Evolutionary conservation across 2,113 vertebrate genomes (phyloP).

Genomic region (Aramus guarauna): DNA sequence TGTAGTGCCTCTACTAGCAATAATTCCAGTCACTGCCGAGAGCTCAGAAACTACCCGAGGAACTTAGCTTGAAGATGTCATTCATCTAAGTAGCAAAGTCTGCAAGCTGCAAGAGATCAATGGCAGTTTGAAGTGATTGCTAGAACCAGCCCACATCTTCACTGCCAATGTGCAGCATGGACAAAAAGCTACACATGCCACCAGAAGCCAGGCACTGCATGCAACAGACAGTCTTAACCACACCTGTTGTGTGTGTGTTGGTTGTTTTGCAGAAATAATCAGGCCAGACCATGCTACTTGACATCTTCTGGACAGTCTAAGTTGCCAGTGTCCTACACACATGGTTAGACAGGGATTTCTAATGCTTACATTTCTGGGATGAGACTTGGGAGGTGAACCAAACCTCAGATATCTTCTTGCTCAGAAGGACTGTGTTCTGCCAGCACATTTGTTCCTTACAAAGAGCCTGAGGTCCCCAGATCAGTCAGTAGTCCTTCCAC

Average conservation of each 20-base stretch:
- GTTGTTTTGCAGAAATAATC: background rate
- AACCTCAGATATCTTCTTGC: background rate
- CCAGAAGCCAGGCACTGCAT: background rate
- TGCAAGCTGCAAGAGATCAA: background rate
- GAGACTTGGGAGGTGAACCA: background rate
- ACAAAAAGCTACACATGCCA: background rate
- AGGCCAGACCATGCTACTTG: background rate
- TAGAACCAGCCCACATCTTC: background rate
- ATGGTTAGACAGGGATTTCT: background rate
- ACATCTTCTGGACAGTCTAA: background rate
- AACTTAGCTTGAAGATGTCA: background rate
- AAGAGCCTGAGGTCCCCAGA: background rate
- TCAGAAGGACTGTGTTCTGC: background rate
- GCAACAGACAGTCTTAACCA: background rate
- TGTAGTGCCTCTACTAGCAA: background rate
- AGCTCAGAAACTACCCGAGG: background rate
- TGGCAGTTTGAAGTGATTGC: background rate
- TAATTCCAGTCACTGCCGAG: background rate
- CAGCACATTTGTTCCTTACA: background rate
- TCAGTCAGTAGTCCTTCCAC: background rate
- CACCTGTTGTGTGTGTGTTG: background rate
- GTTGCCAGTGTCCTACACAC: background rate
- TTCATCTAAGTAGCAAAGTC: background rate
- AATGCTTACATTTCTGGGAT: background rate
- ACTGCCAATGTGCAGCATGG: background rate